Evolutionary conservation across 2,888 invertebrate species (phyloP), one percentile per base, ranked within the genome.

Genomic region (Notodonta dromedarius): DNA sequence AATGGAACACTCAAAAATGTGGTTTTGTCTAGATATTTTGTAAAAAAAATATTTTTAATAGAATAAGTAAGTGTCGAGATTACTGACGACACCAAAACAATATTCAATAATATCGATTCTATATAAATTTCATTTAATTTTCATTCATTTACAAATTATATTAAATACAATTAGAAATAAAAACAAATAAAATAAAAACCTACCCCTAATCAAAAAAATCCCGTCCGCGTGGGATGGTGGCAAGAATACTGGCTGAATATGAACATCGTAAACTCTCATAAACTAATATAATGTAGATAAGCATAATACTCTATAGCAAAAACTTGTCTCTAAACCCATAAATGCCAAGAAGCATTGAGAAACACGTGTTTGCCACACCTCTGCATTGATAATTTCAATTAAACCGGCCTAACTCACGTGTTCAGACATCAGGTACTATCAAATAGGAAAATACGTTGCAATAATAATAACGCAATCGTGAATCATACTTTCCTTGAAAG

Each of bases 401-500:
- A 44, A 56, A 56, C 44, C 44, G 16, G 56, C 56, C 13, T 44
- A 16, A 56, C 16, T 44, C 16, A 44, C 16, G 42, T 8, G 12
- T 44, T 44, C 11, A 44, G 40, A 40, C 54, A 46, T 54, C 54
- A n/a, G 54, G 11, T 56, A 24, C 24, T 16, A 54, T 56, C 39
- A 51, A 72, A 67, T 62, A 63, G 59, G 40, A 66, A 67, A 66
- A 67, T 59, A 54, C 52, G 51, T 56, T 57, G 56, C 60, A 57
- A 62, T 62, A 48, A 57, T 48, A 7, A 46, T 75, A 71, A 62
- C 76, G 70, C 62, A 74, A 75, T 40, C 46, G 35, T 75, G 76
- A 75, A 61, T 76, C 76, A 76, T 59, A 73, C 68, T 67, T 75
- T 76, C 67, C 76, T 76, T 75, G 74, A 65, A 76, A 62, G 63